These are phyloP conservation scores for Bombus balteatus DNA, from an alignment of 1,140 invertebrate species.

Conservation along the genomic window DNA sequence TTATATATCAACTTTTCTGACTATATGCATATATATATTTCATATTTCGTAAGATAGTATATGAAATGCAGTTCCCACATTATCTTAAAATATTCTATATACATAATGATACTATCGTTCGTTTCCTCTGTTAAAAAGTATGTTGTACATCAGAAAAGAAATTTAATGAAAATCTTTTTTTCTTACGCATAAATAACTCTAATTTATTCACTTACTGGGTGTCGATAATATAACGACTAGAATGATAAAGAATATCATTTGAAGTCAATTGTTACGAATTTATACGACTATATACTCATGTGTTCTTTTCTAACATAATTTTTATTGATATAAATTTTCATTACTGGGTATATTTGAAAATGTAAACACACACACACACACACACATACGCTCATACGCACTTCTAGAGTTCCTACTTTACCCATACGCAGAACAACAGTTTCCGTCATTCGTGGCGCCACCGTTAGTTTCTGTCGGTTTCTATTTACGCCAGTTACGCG, in stretches of 20 bases:
- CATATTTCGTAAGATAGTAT: background rate
- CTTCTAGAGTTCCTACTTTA: background rate
- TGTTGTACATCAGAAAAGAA: background rate
- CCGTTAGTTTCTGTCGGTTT: background rate
- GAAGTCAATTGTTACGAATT: background rate
- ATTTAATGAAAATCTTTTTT: background rate
- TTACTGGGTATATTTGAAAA: background rate
- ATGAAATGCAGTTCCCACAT: constrained; percentile 7
- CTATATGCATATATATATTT: background rate
- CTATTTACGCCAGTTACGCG: constrained; percentile 16
- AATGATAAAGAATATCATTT: background rate
- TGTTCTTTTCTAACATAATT: background rate
- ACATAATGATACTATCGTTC: background rate
- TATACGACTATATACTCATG: background rate
- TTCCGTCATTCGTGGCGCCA: background rate
- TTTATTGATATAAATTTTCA: background rate
- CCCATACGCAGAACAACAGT: too few relatives aligned
- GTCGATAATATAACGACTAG: background rate
- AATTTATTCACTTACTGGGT: background rate
- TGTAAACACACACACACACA: too few relatives aligned
- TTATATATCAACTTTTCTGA: too few relatives aligned
- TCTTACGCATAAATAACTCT: background rate
- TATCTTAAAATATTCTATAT: background rate
- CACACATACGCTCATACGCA: background rate
- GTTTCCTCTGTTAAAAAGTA: background rate